phyloP scores from a whole-genome alignment of 2,797 vertebrate genomes.

The Paramormyrops hopkinsi region DNA sequence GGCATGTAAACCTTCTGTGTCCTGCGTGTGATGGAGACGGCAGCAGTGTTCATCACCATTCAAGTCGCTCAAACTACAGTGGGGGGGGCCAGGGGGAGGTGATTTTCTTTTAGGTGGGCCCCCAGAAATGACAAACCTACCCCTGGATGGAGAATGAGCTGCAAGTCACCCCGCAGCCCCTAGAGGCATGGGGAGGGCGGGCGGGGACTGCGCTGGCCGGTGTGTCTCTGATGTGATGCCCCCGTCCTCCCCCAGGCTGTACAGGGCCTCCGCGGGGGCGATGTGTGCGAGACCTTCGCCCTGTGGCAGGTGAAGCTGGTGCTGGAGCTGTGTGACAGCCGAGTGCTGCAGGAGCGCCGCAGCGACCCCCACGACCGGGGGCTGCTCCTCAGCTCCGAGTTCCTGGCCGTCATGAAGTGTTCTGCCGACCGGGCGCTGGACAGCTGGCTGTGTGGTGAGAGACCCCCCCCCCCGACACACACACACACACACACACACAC shows the following conservation, averaged over 20 bases:
- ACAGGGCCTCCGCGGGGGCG: slow-evolving; percentile 63
- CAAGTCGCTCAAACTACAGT: background rate
- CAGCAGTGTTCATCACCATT: background rate
- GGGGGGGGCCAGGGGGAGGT: background rate
- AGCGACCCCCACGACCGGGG: slow-evolving; percentile 43
- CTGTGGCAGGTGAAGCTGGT: slow-evolving; percentile 93
- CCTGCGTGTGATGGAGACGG: background rate
- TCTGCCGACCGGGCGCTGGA: slow-evolving; percentile 79
- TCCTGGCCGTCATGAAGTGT: slow-evolving; percentile 90
- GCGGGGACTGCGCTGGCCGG: background rate
- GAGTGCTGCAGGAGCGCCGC: slow-evolving; percentile 68
- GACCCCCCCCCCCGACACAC: background rate
- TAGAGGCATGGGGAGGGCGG: background rate
- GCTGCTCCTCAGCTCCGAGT: slow-evolving; percentile 85
- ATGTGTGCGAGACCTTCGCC: slow-evolving; percentile 79
- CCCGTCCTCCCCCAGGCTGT: slow-evolving; percentile 61
- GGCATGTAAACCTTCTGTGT: background rate
- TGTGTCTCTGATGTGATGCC: background rate
- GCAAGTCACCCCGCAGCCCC: background rate
- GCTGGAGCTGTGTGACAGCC: slow-evolving; percentile 82
- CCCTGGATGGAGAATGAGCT: background rate
- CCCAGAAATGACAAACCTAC: background rate
- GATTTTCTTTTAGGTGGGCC: background rate
- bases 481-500: background rate
- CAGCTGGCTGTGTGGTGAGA: slow-evolving; percentile 80